Evolutionary conservation across 2,888 invertebrate genomes (phyloP).

Genomic region (Epistrophe grossulariae): DNA sequence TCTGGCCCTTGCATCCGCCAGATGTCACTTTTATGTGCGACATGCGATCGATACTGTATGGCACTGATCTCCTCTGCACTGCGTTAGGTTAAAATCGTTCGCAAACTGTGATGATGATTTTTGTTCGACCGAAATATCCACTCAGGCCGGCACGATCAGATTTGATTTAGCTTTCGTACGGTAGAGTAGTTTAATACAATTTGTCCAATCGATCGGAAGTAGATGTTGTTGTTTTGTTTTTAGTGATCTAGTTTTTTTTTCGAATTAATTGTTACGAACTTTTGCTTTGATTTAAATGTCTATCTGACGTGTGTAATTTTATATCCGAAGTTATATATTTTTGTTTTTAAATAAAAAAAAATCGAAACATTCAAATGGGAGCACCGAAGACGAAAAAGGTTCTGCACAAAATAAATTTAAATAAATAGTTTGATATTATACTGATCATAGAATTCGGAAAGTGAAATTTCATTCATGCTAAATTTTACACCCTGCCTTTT

Average conservation of each 20-base stretch:
- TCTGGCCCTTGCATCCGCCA: slow-evolving; percentile 14
- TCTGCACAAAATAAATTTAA: slow-evolving; percentile 37
- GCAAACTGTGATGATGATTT: slow-evolving; percentile 31
- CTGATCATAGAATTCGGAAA: neutral
- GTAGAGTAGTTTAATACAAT: slow-evolving; percentile 39
- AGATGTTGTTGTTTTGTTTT: slow-evolving; percentile 8
- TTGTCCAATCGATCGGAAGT: slow-evolving; percentile 66
- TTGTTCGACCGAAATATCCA: slow-evolving; percentile 39
- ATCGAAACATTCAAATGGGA: slow-evolving; percentile 55
- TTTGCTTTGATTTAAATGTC: slow-evolving; percentile 2
- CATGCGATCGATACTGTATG: slow-evolving; percentile 59
- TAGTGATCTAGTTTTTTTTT: slow-evolving; percentile 56
- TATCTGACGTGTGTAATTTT: slow-evolving; percentile 18
- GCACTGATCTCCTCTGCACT: slow-evolving; percentile 45
- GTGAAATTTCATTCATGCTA: too few species aligned
- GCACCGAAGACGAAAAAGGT: slow-evolving; percentile 74
- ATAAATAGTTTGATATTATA: slow-evolving; percentile 38
- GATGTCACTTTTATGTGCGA: slow-evolving; percentile 41
- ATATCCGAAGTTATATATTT: neutral
- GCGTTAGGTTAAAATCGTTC: neutral
- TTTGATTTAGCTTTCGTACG: slow-evolving; percentile 63
- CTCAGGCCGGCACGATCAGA: slow-evolving; percentile 60
- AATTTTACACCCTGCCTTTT: too few species aligned
- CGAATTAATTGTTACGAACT: slow-evolving; percentile 45
- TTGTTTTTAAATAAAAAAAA: slow-evolving; percentile 14